Evolutionary conservation across 2,888 invertebrate species (phyloP), one percentile per base, ranked within the genome.

Genomic region (Drosophila rubida): DNA sequence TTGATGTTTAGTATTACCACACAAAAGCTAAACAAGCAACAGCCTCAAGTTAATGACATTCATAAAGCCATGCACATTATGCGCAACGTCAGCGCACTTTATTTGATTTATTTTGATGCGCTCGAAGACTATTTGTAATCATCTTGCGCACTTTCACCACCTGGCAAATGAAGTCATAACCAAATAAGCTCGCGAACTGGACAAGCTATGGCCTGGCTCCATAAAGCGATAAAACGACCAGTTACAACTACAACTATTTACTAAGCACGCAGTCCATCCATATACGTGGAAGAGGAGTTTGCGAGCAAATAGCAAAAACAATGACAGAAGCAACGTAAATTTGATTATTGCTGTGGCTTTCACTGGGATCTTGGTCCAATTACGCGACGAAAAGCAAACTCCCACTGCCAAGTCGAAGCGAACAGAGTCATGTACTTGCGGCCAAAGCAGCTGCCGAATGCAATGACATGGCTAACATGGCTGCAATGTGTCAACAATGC

Each of bases 401-500:
- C 75, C 69, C 65, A 76, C 61, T 30, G 54, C 14, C 41, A 49
- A 27, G 6, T 49, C 58, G 19, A 49, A 11, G 19, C 11, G 27
- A 25, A 32, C 55, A 42, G 37, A 62, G n/a, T 45, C 22, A 51
- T 51, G 51, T 53, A 41, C 27, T 48, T 32, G 37, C 9, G 6
- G 23, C 9, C 14, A 2, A 13, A 37, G 19, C 42, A 49, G 39
- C 48, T 57, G 70, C 62, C 54, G 59, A 63, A 42, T 78, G 75
- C 73, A 75, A 69, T 76, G 85, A 68, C 80, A 77, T 70, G 75
- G 70, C 66, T 72, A 64, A 81, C 86, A 85, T 87, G 82, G 87
- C 75, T 71, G 78, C 80, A 84, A 80, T 83, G 87, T 85, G 84
- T 85, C 84, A 86, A 88, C 84, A 88, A 88, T 86, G 74, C 70